Percentiles rank a stretch among this genome's conserved stretches.
These are phyloP conservation scores for Theretra japonica DNA, from an alignment of 2,888 invertebrate genomes.

Conservation along the genomic window DNA sequence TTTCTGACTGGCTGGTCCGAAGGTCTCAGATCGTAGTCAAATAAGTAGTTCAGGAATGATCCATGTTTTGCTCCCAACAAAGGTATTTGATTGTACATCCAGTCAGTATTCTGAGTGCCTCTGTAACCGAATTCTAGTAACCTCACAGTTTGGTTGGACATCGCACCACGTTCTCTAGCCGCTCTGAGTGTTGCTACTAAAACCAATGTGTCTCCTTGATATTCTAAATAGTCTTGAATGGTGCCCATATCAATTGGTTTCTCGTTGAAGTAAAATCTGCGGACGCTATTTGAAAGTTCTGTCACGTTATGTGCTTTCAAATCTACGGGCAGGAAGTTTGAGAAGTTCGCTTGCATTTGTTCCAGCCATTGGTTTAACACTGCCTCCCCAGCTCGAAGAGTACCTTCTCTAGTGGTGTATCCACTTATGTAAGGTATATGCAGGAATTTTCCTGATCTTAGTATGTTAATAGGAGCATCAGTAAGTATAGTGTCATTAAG, in stretches of 20 bases:
- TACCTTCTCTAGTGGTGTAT: slow-evolving; percentile 71
- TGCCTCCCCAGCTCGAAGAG: slow-evolving; percentile 64
- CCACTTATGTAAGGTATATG: slow-evolving; percentile 70
- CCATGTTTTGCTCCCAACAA: slow-evolving; percentile 70
- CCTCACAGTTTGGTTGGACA: slow-evolving; percentile 59
- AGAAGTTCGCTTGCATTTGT: slow-evolving; percentile 68
- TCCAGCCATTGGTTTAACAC: slow-evolving; percentile 56
- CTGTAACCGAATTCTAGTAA: slow-evolving; percentile 67
- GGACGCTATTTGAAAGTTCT: slow-evolving; percentile 53
- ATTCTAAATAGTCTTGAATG: slow-evolving; percentile 70
- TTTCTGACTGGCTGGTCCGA: slow-evolving; percentile 50
- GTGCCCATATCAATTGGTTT: slow-evolving; percentile 56
- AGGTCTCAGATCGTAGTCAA: slow-evolving; percentile 60
- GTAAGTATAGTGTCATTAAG: slow-evolving; percentile 58
- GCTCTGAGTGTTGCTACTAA: slow-evolving; percentile 64
- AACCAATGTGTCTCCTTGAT: slow-evolving; percentile 69
- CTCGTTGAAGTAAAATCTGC: slow-evolving; percentile 64
- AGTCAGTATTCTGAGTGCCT: slow-evolving; percentile 64
- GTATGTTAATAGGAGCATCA: slow-evolving; percentile 64
- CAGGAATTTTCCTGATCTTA: slow-evolving; percentile 63
- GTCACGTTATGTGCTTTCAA: slow-evolving; percentile 53
- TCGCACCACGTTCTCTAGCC: slow-evolving; percentile 61
- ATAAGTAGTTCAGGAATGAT: slow-evolving; percentile 66
- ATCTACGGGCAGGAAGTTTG: slow-evolving; percentile 68
- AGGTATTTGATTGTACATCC: slow-evolving; percentile 62